Evolutionary conservation across 2,113 vertebrate genomes (phyloP), one percentile per base, ranked within the genome.

Genomic region (Lota lota): DNA sequence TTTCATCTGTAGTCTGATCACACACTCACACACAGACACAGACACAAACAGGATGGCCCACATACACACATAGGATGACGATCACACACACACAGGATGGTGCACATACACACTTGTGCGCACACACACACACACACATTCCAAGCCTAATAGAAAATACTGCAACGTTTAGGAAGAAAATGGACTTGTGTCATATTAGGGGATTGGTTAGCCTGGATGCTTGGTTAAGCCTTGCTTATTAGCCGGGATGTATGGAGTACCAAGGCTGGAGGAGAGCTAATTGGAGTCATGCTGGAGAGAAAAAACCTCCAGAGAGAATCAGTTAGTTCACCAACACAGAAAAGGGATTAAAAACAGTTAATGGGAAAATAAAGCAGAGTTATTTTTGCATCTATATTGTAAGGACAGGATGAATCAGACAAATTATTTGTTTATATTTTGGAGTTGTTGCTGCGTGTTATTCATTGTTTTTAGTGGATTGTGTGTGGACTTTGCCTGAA

Each of bases 121-220:
- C 28, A 7, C 28, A 33, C 28, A 33, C 28, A 33, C 28, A 33
- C 28, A 33, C 28, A 33, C 28, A 33, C 28, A 33, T 7, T 33
- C 28, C 28, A 33, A 33, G 28, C 28, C 28, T 33, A 33, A 33
- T 33, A 77, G 56, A 50, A 51, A 17, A 3, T 67, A 24, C 83
- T 68, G 69, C 70, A 2, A 16, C 28, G 22, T 54, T 60, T 56
- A 62, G 17, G 47, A 66, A 47, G 11, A 18, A n/a, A 70, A 67
- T 58, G 60, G 75, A 80, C 73, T n/a, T n/a, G 61, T 21, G 67
- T 22, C 56, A 40, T 0, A 6, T 78, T 33, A 69, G 79, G 73
- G 63, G 77, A 88, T 87, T 87, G 76, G 81, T 77, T 85, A 76
- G 65, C 79, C 83, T 72, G 66, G 68, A 87, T 62, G 81, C 74